Evolutionary conservation across 2,888 invertebrate species (phyloP), one percentile per base, ranked within the genome.

Genomic region (Rutpela maculata): DNA sequence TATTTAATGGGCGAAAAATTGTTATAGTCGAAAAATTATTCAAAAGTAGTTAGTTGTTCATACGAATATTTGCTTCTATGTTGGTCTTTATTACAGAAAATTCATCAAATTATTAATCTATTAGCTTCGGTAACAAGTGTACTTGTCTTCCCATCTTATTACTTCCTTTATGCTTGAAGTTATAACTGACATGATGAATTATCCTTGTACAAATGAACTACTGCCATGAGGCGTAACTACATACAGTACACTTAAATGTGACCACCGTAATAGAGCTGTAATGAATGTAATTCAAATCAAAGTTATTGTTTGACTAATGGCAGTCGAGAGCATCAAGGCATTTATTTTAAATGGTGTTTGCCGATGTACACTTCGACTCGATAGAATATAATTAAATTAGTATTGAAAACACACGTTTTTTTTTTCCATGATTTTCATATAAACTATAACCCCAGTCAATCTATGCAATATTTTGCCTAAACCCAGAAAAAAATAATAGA

Each of bases 131-230:
- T 67, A 55, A 67, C 67, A 67, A 67, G 55, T 55, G 22, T 26
- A 26, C 22, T 55, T 67, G 67, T 67, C 22, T 67, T 67, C 56
- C 55, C 50, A 22, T 55, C 67, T n/a, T 26, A 67, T 67, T 67
- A 67, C n/a, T 50, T 12, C 55, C 67, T 22, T 67, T 67, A 67
- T 67, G 55, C 43, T 50, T 50, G 55, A 26, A 67, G 67, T 55
- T 55, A 55, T n/a, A 26, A 26, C 66, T 50, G 66, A 67, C 67
- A 67, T 26, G 43, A 67, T 67, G 50, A 67, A 67, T 67, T 67
- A 55, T 26, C 67, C n/a, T 67, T 55, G 55, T 26, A 55, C 43
- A 66, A 66, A 66, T 67, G 67, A 55, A 26, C 67, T n/a, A 65
- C 43, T 38, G 65, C 18, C 65, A 18, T 65, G 35, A 35, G 35